Percentiles rank a stretch among this genome's conserved stretches.
These are phyloP conservation scores for Nipponia nippon DNA, from an alignment of 2,113 vertebrate genomes.

Conservation along the genomic window DNA sequence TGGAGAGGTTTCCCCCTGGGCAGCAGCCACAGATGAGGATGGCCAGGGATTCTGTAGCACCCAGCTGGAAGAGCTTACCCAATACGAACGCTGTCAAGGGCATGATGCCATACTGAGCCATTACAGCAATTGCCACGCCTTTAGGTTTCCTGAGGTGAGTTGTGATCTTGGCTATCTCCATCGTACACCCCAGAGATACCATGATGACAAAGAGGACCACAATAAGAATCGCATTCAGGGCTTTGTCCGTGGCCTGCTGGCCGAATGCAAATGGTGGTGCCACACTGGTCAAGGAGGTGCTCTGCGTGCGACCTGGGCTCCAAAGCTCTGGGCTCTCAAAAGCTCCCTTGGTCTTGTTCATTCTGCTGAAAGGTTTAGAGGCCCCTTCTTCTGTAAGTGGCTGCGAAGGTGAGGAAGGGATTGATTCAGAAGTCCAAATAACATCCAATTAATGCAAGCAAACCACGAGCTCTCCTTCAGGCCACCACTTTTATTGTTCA, in stretches of 20 bases:
- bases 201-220: conserved; percentile 71
- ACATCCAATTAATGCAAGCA: not conserved
- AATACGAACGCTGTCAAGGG: conserved; percentile 79
- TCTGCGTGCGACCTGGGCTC: not conserved
- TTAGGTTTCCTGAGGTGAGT: conserved; percentile 78
- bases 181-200: conserved; percentile 81
- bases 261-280: conserved; percentile 14
- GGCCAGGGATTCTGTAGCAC: conserved; percentile 72
- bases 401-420: not conserved
- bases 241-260: conserved; percentile 48
- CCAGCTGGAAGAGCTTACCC: conserved; percentile 74
- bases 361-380: not conserved
- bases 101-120: conserved; percentile 86
- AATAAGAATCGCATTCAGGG: conserved; percentile 57
- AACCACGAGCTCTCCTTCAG: not conserved
- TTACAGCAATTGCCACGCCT: conserved; percentile 74
- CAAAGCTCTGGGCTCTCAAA: not conserved
- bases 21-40: conserved; percentile 87
- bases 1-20: conserved; percentile 82
- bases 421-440: not conserved
- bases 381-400: not conserved
- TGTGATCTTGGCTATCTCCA: conserved; percentile 84
- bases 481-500: not conserved
- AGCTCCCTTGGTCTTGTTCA: not conserved
- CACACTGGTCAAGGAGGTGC: conserved; percentile 19